Conservation (phyloP, 1,140 invertebrate species). For the Tigriopus japonicus region DNA sequence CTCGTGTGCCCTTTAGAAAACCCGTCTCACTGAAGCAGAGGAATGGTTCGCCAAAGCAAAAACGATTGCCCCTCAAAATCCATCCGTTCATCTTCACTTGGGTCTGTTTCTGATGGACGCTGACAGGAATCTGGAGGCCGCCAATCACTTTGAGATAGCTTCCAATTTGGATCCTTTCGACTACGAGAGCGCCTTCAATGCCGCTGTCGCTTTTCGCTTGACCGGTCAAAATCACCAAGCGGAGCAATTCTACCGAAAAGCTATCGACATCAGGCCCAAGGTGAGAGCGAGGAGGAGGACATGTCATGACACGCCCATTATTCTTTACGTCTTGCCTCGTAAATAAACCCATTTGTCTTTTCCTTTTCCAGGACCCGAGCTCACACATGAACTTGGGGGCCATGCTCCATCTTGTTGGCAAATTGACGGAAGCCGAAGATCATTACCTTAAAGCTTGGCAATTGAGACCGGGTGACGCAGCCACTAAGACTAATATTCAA, state of each 20-base stretch:
- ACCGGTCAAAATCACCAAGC: constrained; percentile 52
- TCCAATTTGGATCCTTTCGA: constrained; percentile 52
- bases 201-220: constrained; percentile 62
- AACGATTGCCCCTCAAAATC: constrained; percentile 56
- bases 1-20: constrained; percentile 36
- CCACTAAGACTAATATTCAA: constrained; percentile 66
- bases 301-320: not conserved
- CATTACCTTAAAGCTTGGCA: constrained; percentile 61
- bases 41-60: constrained; percentile 70
- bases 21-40: constrained; percentile 59
- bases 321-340: not conserved
- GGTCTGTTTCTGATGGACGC: constrained; percentile 69
- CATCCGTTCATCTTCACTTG: constrained; percentile 61
- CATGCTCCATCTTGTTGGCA: constrained; percentile 75
- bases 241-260: constrained; percentile 56
- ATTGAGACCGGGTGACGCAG: constrained; percentile 61
- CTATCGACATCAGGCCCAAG: constrained; percentile 4
- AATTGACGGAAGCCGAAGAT: constrained; percentile 58
- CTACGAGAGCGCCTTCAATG: constrained; percentile 60
- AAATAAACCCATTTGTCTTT: not conserved
- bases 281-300: not conserved
- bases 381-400: constrained; percentile 83
- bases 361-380: constrained; percentile 41
- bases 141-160: constrained; percentile 49
- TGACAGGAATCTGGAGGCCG: constrained; percentile 56